Evolutionary conservation across 2,797 vertebrate species (phyloP), one percentile per base, ranked within the genome.

Genomic region (Micropoecilia bifurca): DNA sequence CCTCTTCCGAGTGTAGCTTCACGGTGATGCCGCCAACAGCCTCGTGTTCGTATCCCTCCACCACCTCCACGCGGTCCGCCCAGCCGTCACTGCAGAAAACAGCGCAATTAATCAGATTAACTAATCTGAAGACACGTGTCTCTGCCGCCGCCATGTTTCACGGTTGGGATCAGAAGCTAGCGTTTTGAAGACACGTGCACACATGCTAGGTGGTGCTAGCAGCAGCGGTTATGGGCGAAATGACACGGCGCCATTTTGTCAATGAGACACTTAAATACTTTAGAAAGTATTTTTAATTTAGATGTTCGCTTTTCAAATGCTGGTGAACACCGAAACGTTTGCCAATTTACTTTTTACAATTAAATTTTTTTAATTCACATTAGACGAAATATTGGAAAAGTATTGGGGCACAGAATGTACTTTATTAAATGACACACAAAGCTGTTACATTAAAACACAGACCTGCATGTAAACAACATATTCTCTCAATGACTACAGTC

Each of bases 1-100:
- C 97, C 86, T 99, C 98, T 3, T 97, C 97, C 2, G 97, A 98
- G 88, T 98, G 97, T 68, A 99, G 96, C 87, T 99, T 99, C 87
- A 99, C 98, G 0, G 98, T 99, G 94, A 99, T 97, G 86, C 98
- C 98, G 39, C 98, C 98, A 2, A 97, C 97, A 22, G 98, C 98
- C 93, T 99, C 98, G 33, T 96, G 95, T 71, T 99, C 98, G 0
- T 97, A 99, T 0, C 98, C 97, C 93, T 99, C 98, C 87, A 99
- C 98, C 85, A 99, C 98, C 96, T 99, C 98, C 48, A 99, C 96
- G 83, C 98, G 96, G 93, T 99, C 98, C n/a, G 98, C 98, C 98
- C 98, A 99, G 77, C 98, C 98, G 0, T 99, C 98, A 86, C 98
- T 99, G 90, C 78, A 59, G 73, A 71, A 81, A 85, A 57, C 57